These are phyloP conservation scores for Eilema depressum DNA, from an alignment of 2,888 invertebrate genomes.

Conservation along the genomic window DNA sequence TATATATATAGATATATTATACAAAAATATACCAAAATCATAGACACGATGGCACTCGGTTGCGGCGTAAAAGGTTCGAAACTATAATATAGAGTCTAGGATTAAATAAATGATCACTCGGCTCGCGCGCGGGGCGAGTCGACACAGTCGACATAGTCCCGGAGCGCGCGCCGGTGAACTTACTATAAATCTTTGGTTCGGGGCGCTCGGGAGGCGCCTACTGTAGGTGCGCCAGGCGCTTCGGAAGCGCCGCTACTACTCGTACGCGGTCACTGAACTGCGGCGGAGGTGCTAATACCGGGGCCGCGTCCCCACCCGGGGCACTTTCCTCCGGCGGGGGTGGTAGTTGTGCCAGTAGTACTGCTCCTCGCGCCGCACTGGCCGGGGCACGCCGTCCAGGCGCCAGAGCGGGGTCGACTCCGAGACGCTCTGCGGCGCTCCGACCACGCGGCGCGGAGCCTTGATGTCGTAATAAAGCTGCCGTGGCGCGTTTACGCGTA, in stretches of 20 bases:
- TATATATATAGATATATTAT: slow-evolving; percentile 28
- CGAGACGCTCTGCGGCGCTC: slow-evolving; percentile 91
- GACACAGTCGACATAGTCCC: slow-evolving; percentile 86
- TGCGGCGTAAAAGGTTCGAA: slow-evolving; percentile 74
- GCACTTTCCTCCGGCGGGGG: slow-evolving; percentile 92
- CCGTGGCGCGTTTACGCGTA: slow-evolving; percentile 87
- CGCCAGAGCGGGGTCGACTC: slow-evolving; percentile 89
- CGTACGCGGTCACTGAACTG: slow-evolving; percentile 96
- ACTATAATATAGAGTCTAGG: slow-evolving; percentile 50
- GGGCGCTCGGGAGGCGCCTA: slow-evolving; percentile 34
- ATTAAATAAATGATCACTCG: slow-evolving; percentile 33
- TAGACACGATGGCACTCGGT: slow-evolving; percentile 85
- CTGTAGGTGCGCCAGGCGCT: slow-evolving; percentile 86
- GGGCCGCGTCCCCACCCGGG: slow-evolving; percentile 74
- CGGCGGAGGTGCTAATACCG: slow-evolving; percentile 92
- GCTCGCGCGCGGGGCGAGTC: slow-evolving; percentile 60
- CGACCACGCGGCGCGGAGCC: slow-evolving; percentile 66
- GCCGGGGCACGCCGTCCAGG: slow-evolving; percentile 71
- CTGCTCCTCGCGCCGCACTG: slow-evolving; percentile 59
- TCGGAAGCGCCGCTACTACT: slow-evolving; percentile 94
- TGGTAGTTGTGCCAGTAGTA: slow-evolving; percentile 92
- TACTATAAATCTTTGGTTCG: slow-evolving; percentile 85
- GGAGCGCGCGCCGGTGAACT: slow-evolving; percentile 32
- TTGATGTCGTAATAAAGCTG: slow-evolving; percentile 84
- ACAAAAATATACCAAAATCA: slow-evolving; percentile 82